Evolutionary conservation across 2,797 vertebrate species (phyloP).

Genomic region (Otolemur crassicaudatus): DNA sequence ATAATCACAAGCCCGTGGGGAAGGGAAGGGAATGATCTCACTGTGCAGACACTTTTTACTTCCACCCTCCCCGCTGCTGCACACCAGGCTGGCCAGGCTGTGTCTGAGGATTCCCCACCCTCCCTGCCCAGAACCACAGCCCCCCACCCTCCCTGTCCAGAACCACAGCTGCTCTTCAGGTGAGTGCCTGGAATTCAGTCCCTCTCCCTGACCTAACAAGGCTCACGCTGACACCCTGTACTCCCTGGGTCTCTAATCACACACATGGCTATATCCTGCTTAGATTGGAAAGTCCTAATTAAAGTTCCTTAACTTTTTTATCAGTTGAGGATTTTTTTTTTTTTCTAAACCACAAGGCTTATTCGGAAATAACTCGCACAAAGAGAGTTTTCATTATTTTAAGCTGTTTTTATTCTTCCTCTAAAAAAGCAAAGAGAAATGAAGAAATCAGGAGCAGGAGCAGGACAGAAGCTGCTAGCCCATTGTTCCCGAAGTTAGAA

Average conservation of each 20-base stretch:
- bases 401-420: neutral
- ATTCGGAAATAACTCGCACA: neutral
- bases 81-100: rapidly evolving
- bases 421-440: neutral
- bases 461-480: neutral
- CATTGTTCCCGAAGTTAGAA: neutral
- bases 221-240: neutral
- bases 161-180: neutral
- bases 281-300: neutral
- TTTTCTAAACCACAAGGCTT: neutral
- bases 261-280: neutral
- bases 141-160: no score
- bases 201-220: neutral
- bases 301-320: neutral
- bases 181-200: rapidly evolving
- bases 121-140: no score
- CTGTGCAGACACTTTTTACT: rapidly evolving
- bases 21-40: neutral
- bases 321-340: neutral
- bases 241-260: neutral
- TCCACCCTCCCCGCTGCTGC: rapidly evolving
- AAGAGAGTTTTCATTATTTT: neutral
- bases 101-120: neutral
- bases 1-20: no score
- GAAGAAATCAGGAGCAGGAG: neutral